Percentiles rank a stretch among this genome's conserved stretches.
Evolutionary conservation across 2,797 vertebrate species (phyloP).

Genomic region (Ctenopoma kingsleyae): DNA sequence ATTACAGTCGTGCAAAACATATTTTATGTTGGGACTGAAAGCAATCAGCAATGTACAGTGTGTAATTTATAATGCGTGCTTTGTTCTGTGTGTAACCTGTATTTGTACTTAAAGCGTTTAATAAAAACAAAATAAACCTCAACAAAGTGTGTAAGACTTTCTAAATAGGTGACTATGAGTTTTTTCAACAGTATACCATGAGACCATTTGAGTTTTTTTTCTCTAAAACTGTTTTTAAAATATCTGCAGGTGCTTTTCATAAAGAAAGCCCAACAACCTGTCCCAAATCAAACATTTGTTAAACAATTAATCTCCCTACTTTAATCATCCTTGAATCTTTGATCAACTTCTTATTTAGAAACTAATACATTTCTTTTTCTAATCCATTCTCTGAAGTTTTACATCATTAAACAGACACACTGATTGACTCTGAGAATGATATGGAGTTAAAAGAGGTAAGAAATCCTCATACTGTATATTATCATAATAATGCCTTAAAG

Average conservation of each 20-base stretch:
- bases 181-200: constrained; percentile 91
- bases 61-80: constrained; percentile 93
- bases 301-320: constrained; percentile 92
- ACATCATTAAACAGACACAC: constrained; percentile 97
- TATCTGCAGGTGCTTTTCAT: constrained; percentile 85
- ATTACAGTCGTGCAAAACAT: constrained; percentile 91
- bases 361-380: constrained; percentile 91
- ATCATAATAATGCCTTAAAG: constrained; percentile 89
- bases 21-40: constrained; percentile 90
- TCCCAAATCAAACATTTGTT: constrained; percentile 88
- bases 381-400: constrained; percentile 95
- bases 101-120: constrained; percentile 95
- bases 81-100: constrained; percentile 99
- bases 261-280: constrained; percentile 88
- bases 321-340: constrained; percentile 93
- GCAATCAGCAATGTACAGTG: constrained; percentile 89
- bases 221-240: constrained; percentile 85
- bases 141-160: constrained; percentile 95
- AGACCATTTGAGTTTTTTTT: constrained; percentile 91
- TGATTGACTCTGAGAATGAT: constrained; percentile 97
- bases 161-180: constrained; percentile 92
- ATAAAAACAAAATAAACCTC: constrained; percentile 96
- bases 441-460: constrained; percentile 99
- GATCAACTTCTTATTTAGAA: constrained; percentile 91
- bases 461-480: constrained; percentile 86